Evolutionary conservation across 2,888 invertebrate species (phyloP).

Genomic region (Cephus nigrinus): DNA sequence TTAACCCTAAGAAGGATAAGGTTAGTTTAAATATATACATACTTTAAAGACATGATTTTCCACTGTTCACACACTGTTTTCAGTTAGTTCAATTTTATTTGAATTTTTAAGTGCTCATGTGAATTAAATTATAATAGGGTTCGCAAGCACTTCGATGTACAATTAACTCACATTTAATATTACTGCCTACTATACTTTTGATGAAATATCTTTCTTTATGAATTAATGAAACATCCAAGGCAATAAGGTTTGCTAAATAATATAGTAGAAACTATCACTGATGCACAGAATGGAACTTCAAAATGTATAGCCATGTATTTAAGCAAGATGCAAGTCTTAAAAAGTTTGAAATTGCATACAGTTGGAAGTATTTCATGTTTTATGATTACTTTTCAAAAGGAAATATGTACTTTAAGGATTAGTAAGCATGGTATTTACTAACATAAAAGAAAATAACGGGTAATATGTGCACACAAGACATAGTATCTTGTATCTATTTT

Average conservation of each 20-base stretch:
- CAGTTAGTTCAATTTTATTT: not conserved
- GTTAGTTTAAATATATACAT: slow-evolving; percentile 30
- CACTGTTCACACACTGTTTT: not conserved
- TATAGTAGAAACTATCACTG: not conserved
- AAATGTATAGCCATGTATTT: not conserved
- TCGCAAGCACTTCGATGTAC: not conserved
- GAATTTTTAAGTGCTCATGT: not conserved
- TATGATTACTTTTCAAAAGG: not conserved
- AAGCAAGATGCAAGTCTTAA: not conserved
- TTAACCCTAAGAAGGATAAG: slow-evolving; percentile 58
- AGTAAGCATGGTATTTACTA: not conserved
- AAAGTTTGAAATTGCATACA: not conserved
- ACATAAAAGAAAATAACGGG: not conserved
- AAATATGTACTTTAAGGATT: not conserved
- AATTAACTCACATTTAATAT: not conserved
- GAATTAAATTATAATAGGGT: not conserved
- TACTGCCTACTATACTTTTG: not conserved
- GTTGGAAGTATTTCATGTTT: not conserved
- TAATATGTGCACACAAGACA: not conserved
- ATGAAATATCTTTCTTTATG: not conserved
- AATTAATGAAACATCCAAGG: not conserved
- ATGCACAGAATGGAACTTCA: too few species aligned
- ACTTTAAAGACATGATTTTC: not conserved
- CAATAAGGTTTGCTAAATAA: not conserved
- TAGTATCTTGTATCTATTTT: not conserved